These are phyloP conservation scores for Drosophila falleni DNA, from an alignment of 2,888 invertebrate species.

Conservation along the genomic window DNA sequence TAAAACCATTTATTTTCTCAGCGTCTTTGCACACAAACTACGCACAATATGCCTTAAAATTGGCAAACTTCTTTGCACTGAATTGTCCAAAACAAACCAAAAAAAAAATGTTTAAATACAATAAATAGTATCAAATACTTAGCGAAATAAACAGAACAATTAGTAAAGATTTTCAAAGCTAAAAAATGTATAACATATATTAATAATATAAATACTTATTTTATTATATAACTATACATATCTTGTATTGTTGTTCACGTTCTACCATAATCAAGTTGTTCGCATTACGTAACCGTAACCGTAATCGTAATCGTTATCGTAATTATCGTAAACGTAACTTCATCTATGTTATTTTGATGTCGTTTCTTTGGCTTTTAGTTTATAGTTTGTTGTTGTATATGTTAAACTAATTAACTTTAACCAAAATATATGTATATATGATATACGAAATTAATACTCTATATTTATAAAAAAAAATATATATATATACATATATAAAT, in stretches of 20 bases:
- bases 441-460: conserved; percentile 38
- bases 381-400: conserved; percentile 70
- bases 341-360: conserved; percentile 70
- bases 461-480: not conserved
- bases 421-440: conserved; percentile 37
- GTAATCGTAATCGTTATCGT: conserved; percentile 55
- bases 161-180: conserved; percentile 29
- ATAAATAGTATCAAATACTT: conserved; percentile 27
- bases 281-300: conserved; percentile 38
- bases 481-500: conserved; percentile 17
- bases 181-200: conserved; percentile 30
- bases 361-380: conserved; percentile 66
- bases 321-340: conserved; percentile 61
- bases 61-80: conserved; percentile 70
- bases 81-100: conserved; percentile 66
- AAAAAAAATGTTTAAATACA: conserved; percentile 10
- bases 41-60: conserved; percentile 77
- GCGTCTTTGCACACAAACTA: conserved; percentile 50
- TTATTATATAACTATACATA: conserved; percentile 48
- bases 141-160: conserved; percentile 24
- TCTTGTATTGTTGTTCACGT: conserved; percentile 75
- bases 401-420: conserved; percentile 59
- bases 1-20: not conserved
- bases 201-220: conserved; percentile 35
- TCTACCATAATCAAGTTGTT: conserved; percentile 45